Conservation (phyloP, 2,888 invertebrate genomes). For the Hypolimnas misippus region DNA sequence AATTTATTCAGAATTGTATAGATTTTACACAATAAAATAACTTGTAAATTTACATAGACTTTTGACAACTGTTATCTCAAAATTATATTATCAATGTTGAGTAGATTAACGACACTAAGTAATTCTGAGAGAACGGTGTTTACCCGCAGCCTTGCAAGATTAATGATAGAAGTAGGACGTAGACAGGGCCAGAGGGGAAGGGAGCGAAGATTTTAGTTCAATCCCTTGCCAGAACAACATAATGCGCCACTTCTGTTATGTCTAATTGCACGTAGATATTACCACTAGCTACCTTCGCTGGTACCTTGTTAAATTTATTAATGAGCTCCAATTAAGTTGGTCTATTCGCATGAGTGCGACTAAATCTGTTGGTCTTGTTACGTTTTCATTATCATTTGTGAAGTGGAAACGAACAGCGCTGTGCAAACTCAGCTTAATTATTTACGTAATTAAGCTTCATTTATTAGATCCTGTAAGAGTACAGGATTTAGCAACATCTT, state of each 20-base stretch:
- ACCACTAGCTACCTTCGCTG: constrained; percentile 51
- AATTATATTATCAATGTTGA: constrained; percentile 17
- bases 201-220: constrained; percentile 52
- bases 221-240: constrained; percentile 48
- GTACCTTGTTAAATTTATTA: constrained; percentile 60
- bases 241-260: constrained; percentile 55
- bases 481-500: constrained; percentile 16
- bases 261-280: constrained; percentile 64
- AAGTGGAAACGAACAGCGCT: constrained; percentile 37
- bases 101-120: constrained; percentile 59
- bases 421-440: constrained; percentile 23
- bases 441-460: constrained; percentile 34
- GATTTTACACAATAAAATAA: neutral
- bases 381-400: constrained; percentile 46
- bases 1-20: neutral
- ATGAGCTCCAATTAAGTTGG: constrained; percentile 58
- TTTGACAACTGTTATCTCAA: neutral
- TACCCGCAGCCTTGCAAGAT: constrained; percentile 72
- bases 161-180: constrained; percentile 70
- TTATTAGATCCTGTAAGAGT: constrained; percentile 16
- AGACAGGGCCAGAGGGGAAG: constrained; percentile 50
- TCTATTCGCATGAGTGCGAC: constrained; percentile 40
- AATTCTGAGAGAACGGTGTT: constrained; percentile 62
- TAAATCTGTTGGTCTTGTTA: constrained; percentile 40
- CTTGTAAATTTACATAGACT: no score